phyloP scores from a whole-genome alignment of 2,888 invertebrate species.

The Cheilosia vulpina region DNA sequence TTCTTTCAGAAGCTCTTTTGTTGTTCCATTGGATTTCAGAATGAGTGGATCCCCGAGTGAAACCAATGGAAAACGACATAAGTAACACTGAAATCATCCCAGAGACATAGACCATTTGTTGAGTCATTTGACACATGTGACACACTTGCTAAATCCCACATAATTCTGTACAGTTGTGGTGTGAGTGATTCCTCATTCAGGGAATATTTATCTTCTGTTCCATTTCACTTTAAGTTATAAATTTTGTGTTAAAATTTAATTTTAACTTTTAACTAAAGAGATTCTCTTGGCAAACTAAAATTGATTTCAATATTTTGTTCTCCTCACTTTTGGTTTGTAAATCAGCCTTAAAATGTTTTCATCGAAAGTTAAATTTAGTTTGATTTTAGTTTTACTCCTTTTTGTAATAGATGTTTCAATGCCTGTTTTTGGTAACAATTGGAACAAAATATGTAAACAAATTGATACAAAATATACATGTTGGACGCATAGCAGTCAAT shows the following conservation, averaged over 20 bases:
- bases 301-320: conserved; percentile 29
- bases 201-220: too few relatives aligned
- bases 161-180: too few relatives aligned
- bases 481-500: conserved; percentile 51
- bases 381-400: not conserved
- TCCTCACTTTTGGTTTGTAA: conserved; percentile 55
- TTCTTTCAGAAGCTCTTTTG: too few relatives aligned
- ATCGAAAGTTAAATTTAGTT: conserved; percentile 59
- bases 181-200: too few relatives aligned
- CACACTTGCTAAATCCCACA: too few relatives aligned
- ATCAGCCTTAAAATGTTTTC: conserved; percentile 72
- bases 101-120: too few relatives aligned
- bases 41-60: too few relatives aligned
- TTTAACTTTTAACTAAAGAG: conserved; percentile 21
- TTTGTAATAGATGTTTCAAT: conserved; percentile 29
- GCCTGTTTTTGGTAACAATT: conserved; percentile 12
- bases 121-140: too few relatives aligned
- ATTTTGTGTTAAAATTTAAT: conserved; percentile 1
- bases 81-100: not conserved
- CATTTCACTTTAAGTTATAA: not conserved
- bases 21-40: too few relatives aligned
- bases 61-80: too few relatives aligned
- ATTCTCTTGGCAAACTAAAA: conserved; percentile 63
- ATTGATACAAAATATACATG: not conserved
- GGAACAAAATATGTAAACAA: conserved; percentile 3